These are phyloP conservation scores for Hassar affinis DNA, from an alignment of 2,113 vertebrate genomes.

Conservation along the genomic window DNA sequence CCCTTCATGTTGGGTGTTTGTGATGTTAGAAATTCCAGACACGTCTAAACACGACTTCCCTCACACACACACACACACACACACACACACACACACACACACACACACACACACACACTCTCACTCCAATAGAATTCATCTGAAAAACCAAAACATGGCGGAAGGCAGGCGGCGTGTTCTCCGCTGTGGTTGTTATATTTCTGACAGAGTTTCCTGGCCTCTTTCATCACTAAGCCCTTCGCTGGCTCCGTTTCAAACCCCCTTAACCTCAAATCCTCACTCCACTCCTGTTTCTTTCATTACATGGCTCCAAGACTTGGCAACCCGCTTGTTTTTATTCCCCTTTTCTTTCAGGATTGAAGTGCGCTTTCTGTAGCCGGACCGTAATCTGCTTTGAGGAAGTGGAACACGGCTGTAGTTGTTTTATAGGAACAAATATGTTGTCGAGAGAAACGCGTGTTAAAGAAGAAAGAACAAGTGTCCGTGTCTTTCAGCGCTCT, in stretches of 20 bases:
- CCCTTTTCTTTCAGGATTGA: conserved; percentile 17
- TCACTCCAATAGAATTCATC: background rate
- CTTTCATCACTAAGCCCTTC: conserved; percentile 37
- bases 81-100: no score
- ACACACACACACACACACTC: no score
- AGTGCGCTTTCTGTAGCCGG: conserved; percentile 35
- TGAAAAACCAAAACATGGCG: no score
- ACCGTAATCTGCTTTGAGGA: conserved; percentile 40
- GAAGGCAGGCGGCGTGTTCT: background rate
- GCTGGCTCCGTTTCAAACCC: conserved; percentile 23
- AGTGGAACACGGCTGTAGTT: conserved; percentile 6
- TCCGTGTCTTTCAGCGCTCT: no score
- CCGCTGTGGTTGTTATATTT: background rate
- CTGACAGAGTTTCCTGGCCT: background rate
- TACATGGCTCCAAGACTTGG: conserved; percentile 25
- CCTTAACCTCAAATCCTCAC: conserved; percentile 39
- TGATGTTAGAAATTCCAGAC: no score
- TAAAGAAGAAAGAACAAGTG: conserved; percentile 1
- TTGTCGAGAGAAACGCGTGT: background rate
- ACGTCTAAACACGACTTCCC: no score
- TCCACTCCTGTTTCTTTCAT: conserved; percentile 33
- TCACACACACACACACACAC: no score
- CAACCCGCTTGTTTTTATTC: conserved; percentile 15
- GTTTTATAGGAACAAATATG: background rate
- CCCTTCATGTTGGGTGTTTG: no score